Evolutionary conservation across 2,888 invertebrate genomes (phyloP), one percentile per base, ranked within the genome.

Genomic region (Trissolcus brochymenae): DNA sequence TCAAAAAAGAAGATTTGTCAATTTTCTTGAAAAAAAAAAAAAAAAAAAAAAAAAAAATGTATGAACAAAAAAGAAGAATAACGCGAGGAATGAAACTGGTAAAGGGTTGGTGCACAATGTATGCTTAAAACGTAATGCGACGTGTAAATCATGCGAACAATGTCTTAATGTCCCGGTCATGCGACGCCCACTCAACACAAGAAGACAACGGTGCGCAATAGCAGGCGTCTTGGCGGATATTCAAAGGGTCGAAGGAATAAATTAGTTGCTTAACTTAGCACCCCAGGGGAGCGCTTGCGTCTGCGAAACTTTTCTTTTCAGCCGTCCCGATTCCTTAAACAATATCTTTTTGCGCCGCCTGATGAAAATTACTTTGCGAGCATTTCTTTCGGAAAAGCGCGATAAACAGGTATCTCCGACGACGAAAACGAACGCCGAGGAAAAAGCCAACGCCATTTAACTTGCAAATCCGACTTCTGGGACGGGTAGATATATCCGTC

Each of bases 161-260:
- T 89, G 89, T 89, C 89, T 88, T 88, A 88, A 89, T 88, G 89
- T 88, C 88, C 87, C 86, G 88, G 89, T 88, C 89, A 88, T 86
- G 86, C 86, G 87, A 87, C 88, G 88, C 88, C 88, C 86, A 87
- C 84, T 84, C 82, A 83, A 82, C 85, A 84, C 85, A 82, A 84
- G 70, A 88, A 88, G 88, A 88, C 87, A 86, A 86, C 87, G 86
- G 81, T 43, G 76, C 71, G 78, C 78, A 66, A 65, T 79, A 75
- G 79, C 74, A 78, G 75, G 73, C 78, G 76, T 79, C 80, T 81
- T 80, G 79, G 78, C 81, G 81, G 81, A 83, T 83, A 88, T 88
- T 89, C 88, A 88, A 87, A 87, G 87, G 86, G 76, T 72, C 76
- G 76, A 79, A 79, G 86, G 86, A 87, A 88, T 88, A 86, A 88